phyloP scores from a whole-genome alignment of 2,888 invertebrate species.

The Nesidiocoris tenuis region DNA sequence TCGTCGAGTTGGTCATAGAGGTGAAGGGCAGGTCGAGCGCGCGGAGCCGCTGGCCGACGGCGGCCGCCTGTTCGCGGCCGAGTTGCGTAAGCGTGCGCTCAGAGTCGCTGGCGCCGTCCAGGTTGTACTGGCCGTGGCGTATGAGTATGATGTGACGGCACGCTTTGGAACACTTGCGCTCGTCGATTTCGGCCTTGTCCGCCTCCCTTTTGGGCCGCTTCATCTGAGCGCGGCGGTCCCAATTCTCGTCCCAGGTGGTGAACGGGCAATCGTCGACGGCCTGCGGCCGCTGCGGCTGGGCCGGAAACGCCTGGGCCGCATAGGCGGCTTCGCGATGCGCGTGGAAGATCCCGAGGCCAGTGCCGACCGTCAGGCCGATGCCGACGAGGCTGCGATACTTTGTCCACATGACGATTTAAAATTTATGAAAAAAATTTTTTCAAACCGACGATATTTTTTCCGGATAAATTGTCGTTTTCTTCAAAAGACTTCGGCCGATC shows the following conservation, averaged over 20 bases:
- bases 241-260: slow-evolving; percentile 80
- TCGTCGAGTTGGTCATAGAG: slow-evolving; percentile 79
- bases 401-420: no score
- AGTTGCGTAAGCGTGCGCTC: slow-evolving; percentile 72
- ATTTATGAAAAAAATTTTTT: no score
- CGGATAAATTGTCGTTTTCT: no score
- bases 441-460: no score
- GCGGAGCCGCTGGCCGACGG: slow-evolving; percentile 79
- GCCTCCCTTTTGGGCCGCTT: neutral
- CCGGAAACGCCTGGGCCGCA: slow-evolving; percentile 54
- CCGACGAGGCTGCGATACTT: slow-evolving; percentile 25
- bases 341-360: slow-evolving; percentile 25
- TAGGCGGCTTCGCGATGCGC: slow-evolving; percentile 20
- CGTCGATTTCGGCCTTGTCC: slow-evolving; percentile 38
- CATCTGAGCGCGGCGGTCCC: slow-evolving; percentile 66
- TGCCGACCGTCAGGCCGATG: slow-evolving; percentile 18
- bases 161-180: slow-evolving; percentile 54
- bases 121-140: slow-evolving; percentile 92
- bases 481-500: no score
- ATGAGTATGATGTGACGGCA: slow-evolving; percentile 84
- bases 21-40: slow-evolving; percentile 77
- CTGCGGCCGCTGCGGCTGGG: slow-evolving; percentile 62
- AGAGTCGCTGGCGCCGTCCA: slow-evolving; percentile 68
- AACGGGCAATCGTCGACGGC: slow-evolving; percentile 23
- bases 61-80: slow-evolving; percentile 82